phyloP scores from a whole-genome alignment of 2,888 invertebrate genomes.

The Chalcosyrphus nemorum region DNA sequence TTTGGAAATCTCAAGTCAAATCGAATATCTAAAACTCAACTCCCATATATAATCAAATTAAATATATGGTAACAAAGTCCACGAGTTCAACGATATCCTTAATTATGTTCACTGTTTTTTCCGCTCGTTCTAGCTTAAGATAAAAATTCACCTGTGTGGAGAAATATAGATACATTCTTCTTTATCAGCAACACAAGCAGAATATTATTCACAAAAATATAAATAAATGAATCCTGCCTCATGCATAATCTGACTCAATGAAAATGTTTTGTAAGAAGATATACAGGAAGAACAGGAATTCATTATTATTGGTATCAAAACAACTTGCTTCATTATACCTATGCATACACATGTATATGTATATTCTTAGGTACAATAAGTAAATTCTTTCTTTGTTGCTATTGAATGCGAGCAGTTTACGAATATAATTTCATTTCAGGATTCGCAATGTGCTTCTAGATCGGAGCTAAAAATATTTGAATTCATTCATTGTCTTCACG shows the following conservation, averaged over 20 bases:
- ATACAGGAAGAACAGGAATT: background rate
- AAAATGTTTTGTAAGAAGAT: background rate
- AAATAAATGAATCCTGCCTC: background rate
- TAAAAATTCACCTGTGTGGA: slow-evolving; percentile 14
- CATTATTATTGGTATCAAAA: slow-evolving; percentile 23
- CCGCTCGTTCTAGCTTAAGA: background rate
- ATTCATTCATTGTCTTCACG: too few relatives aligned
- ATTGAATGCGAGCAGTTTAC: too few relatives aligned
- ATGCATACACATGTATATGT: slow-evolving; percentile 23
- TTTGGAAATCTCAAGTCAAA: too few relatives aligned
- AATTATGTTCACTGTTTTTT: background rate
- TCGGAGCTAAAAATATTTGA: too few relatives aligned
- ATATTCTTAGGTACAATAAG: too few relatives aligned
- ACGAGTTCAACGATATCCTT: background rate
- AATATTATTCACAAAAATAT: background rate
- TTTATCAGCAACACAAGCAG: background rate
- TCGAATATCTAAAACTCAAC: too few relatives aligned
- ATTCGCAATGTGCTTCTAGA: too few relatives aligned
- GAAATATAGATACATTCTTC: background rate
- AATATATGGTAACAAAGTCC: slow-evolving; percentile 10
- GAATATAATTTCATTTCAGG: too few relatives aligned
- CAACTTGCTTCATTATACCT: slow-evolving; percentile 15
- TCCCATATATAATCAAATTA: slow-evolving; percentile 32
- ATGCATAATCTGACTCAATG: background rate
- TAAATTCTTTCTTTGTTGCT: too few relatives aligned